These are phyloP conservation scores for Rutilus rutilus DNA, from an alignment of 2,113 vertebrate genomes.

Conservation along the genomic window DNA sequence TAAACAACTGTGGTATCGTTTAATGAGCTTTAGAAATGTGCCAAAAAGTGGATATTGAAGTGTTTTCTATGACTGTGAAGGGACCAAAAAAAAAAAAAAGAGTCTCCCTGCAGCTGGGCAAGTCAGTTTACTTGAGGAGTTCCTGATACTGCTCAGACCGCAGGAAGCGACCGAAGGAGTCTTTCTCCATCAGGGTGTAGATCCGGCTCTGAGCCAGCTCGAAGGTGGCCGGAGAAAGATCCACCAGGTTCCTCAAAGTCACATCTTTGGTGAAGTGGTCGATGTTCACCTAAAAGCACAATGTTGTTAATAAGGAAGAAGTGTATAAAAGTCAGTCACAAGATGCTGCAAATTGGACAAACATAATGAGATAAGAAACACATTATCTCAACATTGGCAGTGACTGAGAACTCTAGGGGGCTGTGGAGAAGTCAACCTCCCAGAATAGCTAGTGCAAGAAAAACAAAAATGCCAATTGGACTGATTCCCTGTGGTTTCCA, in stretches of 20 bases:
- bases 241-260: slow-evolving; percentile 90
- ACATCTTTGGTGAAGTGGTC: slow-evolving; percentile 93
- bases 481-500: slow-evolving; percentile 4
- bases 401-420: background rate
- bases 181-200: slow-evolving; percentile 95
- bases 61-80: background rate
- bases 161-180: slow-evolving; percentile 92
- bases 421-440: background rate
- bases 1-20: background rate
- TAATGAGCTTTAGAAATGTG: background rate
- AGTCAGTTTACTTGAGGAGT: slow-evolving; percentile 78
- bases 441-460: background rate
- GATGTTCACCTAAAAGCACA: slow-evolving; percentile 86
- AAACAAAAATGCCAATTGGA: slow-evolving; percentile 10
- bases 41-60: background rate
- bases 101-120: slow-evolving; percentile 51
- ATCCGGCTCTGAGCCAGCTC: slow-evolving; percentile 93
- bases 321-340: background rate
- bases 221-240: slow-evolving; percentile 84
- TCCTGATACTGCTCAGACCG: slow-evolving; percentile 88
- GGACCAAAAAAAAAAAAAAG: background rate
- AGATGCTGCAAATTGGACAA: slow-evolving; percentile 24
- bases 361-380: background rate
- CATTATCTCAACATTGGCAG: background rate
- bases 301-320: background rate